phyloP scores from a whole-genome alignment of 2,888 invertebrate genomes.

The Pteria penguin region DNA sequence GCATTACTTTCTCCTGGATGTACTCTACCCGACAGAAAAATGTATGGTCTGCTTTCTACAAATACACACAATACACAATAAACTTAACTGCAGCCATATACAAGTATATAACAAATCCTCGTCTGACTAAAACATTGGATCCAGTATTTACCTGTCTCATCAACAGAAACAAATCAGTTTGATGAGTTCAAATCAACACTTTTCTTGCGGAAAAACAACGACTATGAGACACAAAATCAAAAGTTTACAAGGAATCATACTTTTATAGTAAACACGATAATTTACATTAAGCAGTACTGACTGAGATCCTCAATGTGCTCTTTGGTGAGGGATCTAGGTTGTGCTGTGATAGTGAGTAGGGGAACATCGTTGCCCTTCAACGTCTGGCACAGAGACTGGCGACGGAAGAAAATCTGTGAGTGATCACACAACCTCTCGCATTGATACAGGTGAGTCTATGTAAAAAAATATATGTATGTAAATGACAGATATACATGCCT shows the following conservation, averaged over 20 bases:
- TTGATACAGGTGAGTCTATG: conserved; percentile 84
- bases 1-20: conserved; percentile 94
- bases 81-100: background rate
- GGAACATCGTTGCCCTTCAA: conserved; percentile 88
- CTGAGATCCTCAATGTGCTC: conserved; percentile 70
- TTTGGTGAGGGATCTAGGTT: conserved; percentile 63
- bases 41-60: conserved; percentile 74
- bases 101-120: no score
- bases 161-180: background rate
- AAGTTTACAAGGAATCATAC: no score
- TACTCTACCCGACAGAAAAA: conserved; percentile 89
- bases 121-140: no score
- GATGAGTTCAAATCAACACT: no score
- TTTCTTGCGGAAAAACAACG: no score
- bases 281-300: no score
- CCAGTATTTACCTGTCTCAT: no score
- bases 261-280: no score
- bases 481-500: no score
- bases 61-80: conserved; percentile 3
- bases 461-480: background rate
- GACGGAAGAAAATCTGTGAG: conserved; percentile 84
- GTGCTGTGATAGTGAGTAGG: conserved; percentile 86
- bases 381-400: conserved; percentile 86
- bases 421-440: conserved; percentile 82
- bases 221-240: no score